These are phyloP conservation scores for Ceratina japonica DNA, from an alignment of 1,140 invertebrate genomes.

Conservation along the genomic window DNA sequence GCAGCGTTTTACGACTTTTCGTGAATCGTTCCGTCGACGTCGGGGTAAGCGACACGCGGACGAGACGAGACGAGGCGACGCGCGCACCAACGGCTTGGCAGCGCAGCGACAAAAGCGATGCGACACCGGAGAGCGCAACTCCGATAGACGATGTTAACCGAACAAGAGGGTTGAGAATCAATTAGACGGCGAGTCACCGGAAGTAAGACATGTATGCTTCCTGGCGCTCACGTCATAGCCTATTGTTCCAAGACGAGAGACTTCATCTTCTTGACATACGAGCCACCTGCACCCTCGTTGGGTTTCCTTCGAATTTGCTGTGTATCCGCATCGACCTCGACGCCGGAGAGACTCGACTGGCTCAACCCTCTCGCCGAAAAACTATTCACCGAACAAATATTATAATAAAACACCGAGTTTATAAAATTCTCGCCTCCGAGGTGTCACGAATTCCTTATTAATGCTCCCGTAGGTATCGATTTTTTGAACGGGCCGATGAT, in stretches of 20 bases:
- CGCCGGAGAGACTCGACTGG: neutral
- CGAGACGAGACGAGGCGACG: neutral
- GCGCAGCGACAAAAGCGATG: neutral
- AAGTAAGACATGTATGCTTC: slow-evolving; percentile 68
- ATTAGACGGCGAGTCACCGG: slow-evolving; percentile 68
- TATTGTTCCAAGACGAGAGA: slow-evolving; percentile 68
- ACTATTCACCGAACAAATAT: slow-evolving; percentile 3
- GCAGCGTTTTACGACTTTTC: slow-evolving; percentile 30
- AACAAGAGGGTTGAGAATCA: slow-evolving; percentile 69
- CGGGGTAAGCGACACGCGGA: neutral
- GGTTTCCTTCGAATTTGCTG: slow-evolving; percentile 42
- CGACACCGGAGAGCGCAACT: neutral
- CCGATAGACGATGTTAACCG: slow-evolving; percentile 44
- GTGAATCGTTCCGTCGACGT: slow-evolving; percentile 11
- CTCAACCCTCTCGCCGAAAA: no score
- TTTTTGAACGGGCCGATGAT: slow-evolving; percentile 3
- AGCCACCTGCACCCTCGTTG: slow-evolving; percentile 67
- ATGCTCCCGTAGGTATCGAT: neutral
- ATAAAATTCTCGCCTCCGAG: neutral
- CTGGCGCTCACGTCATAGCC: slow-evolving; percentile 59
- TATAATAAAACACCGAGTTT: no score
- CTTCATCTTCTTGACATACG: slow-evolving; percentile 69
- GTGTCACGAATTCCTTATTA: neutral
- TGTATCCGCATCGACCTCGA: slow-evolving; percentile 4
- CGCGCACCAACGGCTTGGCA: neutral